Base-by-base conservation (phyloP, 2,797 vertebrate species). In the Phrynocephalus guinanensis region DNA sequence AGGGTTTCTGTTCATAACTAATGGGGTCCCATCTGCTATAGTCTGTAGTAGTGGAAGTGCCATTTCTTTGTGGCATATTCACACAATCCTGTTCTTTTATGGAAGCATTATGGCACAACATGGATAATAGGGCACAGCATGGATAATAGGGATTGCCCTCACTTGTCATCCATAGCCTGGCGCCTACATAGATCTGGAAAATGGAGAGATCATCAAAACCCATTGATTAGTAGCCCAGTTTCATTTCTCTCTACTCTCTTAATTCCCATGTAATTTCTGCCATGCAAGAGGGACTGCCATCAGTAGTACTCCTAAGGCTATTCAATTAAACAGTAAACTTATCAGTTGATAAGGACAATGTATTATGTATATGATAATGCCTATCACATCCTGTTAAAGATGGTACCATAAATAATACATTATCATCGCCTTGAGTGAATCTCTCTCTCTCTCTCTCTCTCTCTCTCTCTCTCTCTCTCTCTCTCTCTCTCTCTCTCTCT, bases 371-470 rank as follows among this genome's bases (percentile, higher is more conserved):
- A 79, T 30, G 86, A 86, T 93, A 86, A 88, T 93, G 88, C 83
- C 86, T 87, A 91, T 70, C 71, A 79, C 5, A 85, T 92, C 78
- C 90, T 90, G 89, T 88, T 92, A 93, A 93, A 92, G 92, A 79
- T 1, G 90, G 67, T 60, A 5, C 86, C 91, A 95, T 94, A 82
- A 94, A 94, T 93, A 93, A 94, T 94, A 90, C 92, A 94, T 91
- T 87, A 90, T 30, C 88, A 84, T 79, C 88, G 88, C 86, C 88
- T 92, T 33, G 28, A 91, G 88, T 80, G 48, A 79, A 76, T 77
- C 86, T 89, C 7, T 0, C 60, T 86, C 83, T 16, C 72, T 33
- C 2, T 18, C 33, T 10, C 72, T 0, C 52, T 56, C 52, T 56
- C 13, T 56, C 8, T 26, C n/a, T 73, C 86, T 56, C 86, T 89